phyloP scores from a whole-genome alignment of 2,797 vertebrate species.

The Falco rusticolus region DNA sequence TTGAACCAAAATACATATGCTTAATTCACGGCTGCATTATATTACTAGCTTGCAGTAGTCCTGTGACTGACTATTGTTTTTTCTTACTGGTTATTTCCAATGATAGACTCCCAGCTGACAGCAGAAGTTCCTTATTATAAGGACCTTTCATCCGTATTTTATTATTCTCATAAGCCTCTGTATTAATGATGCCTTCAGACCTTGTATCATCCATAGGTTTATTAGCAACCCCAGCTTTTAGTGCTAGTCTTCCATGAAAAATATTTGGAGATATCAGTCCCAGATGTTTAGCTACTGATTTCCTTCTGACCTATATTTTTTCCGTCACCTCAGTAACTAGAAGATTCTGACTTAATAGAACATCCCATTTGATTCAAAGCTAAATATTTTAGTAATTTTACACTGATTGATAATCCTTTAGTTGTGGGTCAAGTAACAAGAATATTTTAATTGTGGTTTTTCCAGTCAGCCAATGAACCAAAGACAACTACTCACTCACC shows the following conservation, averaged over 20 bases:
- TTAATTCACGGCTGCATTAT: not conserved
- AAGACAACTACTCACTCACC: not conserved
- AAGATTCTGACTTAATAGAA: not conserved
- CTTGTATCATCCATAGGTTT: not conserved
- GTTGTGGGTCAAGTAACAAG: not conserved
- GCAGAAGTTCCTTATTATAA: not conserved
- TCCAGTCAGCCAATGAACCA: not conserved
- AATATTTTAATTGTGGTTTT: not conserved
- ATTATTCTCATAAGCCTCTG: not conserved
- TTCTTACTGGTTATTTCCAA: not conserved
- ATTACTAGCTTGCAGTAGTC: not conserved
- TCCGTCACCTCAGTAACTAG: not conserved
- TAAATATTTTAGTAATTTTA: not conserved
- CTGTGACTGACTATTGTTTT: not conserved
- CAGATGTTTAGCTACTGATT: not conserved
- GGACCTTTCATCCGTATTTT: not conserved
- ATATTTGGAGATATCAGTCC: not conserved
- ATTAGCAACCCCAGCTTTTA: not conserved
- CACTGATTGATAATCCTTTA: not conserved
- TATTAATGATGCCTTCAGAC: not conserved
- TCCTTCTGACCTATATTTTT: not conserved
- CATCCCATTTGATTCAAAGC: not conserved
- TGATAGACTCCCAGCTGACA: not conserved
- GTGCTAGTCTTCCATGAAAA: not conserved
- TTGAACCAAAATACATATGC: not conserved